Percentiles rank a stretch among this genome's conserved stretches.
phyloP scores from a whole-genome alignment of 2,797 vertebrate genomes.

The Malurus splendens region DNA sequence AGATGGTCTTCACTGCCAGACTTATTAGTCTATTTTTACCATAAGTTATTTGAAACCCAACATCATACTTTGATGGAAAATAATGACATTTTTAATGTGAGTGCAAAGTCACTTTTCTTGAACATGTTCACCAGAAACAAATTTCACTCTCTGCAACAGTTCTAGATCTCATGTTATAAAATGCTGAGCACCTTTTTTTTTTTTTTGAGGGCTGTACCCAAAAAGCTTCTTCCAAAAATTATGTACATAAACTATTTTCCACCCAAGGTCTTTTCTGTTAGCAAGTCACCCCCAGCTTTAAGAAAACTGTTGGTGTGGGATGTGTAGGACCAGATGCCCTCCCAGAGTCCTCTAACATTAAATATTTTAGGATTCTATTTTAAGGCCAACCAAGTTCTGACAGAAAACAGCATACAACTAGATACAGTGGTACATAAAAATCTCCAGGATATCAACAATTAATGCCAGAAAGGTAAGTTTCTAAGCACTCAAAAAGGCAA shows the following conservation, averaged over 20 bases:
- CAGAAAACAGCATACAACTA: not conserved
- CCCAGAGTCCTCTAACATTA: not conserved
- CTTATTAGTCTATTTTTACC: not conserved
- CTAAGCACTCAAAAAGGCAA: not conserved
- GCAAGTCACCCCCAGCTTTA: not conserved
- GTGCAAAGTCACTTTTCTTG: not conserved
- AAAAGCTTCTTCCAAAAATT: not conserved
- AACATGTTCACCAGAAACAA: not conserved
- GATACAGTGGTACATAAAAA: not conserved
- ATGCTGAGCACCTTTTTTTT: not conserved
- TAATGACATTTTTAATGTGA: not conserved
- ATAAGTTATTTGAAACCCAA: not conserved
- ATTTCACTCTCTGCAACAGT: not conserved
- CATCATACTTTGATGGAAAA: not conserved
- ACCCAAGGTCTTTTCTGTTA: not conserved
- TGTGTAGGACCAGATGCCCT: not conserved
- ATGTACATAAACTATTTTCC: not conserved
- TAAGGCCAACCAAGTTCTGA: not conserved
- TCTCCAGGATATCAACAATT: rapidly evolving
- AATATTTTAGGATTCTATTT: not conserved
- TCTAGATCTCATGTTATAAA: not conserved
- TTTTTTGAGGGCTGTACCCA: not conserved
- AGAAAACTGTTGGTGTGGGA: not conserved
- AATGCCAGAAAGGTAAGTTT: not conserved
- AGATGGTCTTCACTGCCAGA: not conserved